Base-by-base conservation (phyloP, 2,113 vertebrate species). In the Sylvietta virens region DNA sequence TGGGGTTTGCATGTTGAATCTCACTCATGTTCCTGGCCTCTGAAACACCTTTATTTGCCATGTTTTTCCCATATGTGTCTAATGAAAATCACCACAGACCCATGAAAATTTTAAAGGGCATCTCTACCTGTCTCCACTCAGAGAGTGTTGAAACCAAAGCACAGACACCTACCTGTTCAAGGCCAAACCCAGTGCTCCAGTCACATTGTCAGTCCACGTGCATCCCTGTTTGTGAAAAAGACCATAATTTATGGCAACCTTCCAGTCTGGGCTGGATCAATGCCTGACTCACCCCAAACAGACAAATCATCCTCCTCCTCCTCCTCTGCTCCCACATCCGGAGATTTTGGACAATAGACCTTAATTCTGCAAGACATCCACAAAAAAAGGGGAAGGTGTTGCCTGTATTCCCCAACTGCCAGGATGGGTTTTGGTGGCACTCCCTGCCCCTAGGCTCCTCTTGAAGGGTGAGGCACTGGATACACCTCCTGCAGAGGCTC, bases 281-380 rank as follows among this genome's bases (percentile, higher is more conserved):
- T 42, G 13, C 30, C 26, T 28, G 69, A 77, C 26, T 92, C 61
- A 66, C 48, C 31, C 12, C 4, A 5, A 81, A 79, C 11, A 67
- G 20, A 62, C 28, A 92, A 84, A 66, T 60, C 57, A 15, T 70
- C 2, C 39, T 22, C 3, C 15, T 57, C 31, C 0, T 1, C 3
- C 16, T 61, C 21, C 0, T 1, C 66, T 13, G 20, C 31, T 45
- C 27, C 35, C 7, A 13, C 13, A 26, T 13, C 7, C 0, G 0
- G 7, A 45, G 28, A 28, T 56, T 67, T 64, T 28, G 11, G 21
- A 67, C 44, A 67, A 22, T 3, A 50, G 80, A 22, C 0, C 0
- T 53, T 42, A 83, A 79, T 31, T 80, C 35, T 35, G 15, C 16
- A n/a, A 67, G 62, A 39, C 18, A 31, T 10, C 13, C 28, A 33